phyloP scores from a whole-genome alignment of 2,797 vertebrate species.

The Smutsia gigantea region DNA sequence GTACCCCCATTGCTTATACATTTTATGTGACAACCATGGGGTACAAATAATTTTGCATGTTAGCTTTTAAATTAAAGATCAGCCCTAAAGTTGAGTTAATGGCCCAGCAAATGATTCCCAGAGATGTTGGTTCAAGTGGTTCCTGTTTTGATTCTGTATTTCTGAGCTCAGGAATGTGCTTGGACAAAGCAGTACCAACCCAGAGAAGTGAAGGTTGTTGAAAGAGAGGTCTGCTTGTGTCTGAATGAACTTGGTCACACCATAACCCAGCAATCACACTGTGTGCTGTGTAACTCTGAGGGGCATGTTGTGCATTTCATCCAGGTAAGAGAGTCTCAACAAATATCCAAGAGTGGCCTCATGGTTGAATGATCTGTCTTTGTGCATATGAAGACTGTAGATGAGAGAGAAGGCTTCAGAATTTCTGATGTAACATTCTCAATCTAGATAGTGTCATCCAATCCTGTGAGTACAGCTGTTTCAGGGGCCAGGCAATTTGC shows the following conservation, averaged over 20 bases:
- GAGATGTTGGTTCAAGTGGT: not conserved
- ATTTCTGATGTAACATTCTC: not conserved
- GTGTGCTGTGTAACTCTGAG: not conserved
- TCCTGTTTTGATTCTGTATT: not conserved
- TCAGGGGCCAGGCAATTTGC: not conserved
- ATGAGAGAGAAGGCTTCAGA: not conserved
- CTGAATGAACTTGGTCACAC: not conserved
- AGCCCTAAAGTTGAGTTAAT: not conserved
- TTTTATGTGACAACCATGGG: not conserved
- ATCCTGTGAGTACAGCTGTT: not conserved
- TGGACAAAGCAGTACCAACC: not conserved
- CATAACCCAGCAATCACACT: fast-evolving
- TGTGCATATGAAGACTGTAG: not conserved
- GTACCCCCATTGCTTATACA: not conserved
- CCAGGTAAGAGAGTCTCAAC: not conserved
- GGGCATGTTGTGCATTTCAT: fast-evolving
- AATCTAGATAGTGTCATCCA: not conserved
- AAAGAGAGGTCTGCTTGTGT: not conserved
- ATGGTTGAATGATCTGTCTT: not conserved
- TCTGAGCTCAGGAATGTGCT: not conserved
- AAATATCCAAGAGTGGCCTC: not conserved
- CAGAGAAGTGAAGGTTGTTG: not conserved
- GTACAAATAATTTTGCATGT: not conserved
- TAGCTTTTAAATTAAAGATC: not conserved
- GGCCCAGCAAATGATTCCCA: not conserved